Conservation (phyloP, 2,888 invertebrate genomes). For the Agrochola macilenta region DNA sequence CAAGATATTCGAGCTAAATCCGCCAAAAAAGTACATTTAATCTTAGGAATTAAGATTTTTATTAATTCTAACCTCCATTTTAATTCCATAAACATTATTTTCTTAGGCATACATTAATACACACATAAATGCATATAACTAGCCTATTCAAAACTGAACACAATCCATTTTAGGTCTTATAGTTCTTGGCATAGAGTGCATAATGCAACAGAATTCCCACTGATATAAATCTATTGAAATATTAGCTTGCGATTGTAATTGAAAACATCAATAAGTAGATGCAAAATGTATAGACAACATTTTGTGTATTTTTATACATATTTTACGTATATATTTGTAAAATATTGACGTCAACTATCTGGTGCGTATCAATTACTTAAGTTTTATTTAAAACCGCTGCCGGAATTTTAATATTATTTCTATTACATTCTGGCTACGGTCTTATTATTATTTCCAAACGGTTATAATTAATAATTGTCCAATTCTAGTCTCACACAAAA, state of each 20-base stretch:
- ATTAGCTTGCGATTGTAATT: constrained; percentile 21
- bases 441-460: constrained; percentile 7
- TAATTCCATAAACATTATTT: constrained; percentile 6
- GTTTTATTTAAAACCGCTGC: neutral
- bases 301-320: constrained; percentile 7
- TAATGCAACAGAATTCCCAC: constrained; percentile 17
- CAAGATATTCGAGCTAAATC: constrained; percentile 32
- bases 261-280: constrained; percentile 19
- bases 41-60: constrained; percentile 16
- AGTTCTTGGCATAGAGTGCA: constrained; percentile 31
- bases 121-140: constrained; percentile 84
- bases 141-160: constrained; percentile 74
- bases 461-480: constrained; percentile 16
- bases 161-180: constrained; percentile 59
- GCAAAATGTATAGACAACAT: constrained; percentile 9
- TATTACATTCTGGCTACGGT: constrained; percentile 10
- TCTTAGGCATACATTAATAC: constrained; percentile 82
- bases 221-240: constrained; percentile 22
- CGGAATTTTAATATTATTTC: neutral
- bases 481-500: constrained; percentile 10
- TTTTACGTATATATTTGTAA: neutral
- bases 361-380: neutral
- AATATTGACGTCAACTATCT: constrained; percentile 24
- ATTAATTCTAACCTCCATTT: constrained; percentile 54
- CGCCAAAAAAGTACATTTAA: neutral